These are phyloP conservation scores for Aplysina aerophoba DNA, from an alignment of 37 sponge, comb jelly and placozoan species.

Conservation along the genomic window DNA sequence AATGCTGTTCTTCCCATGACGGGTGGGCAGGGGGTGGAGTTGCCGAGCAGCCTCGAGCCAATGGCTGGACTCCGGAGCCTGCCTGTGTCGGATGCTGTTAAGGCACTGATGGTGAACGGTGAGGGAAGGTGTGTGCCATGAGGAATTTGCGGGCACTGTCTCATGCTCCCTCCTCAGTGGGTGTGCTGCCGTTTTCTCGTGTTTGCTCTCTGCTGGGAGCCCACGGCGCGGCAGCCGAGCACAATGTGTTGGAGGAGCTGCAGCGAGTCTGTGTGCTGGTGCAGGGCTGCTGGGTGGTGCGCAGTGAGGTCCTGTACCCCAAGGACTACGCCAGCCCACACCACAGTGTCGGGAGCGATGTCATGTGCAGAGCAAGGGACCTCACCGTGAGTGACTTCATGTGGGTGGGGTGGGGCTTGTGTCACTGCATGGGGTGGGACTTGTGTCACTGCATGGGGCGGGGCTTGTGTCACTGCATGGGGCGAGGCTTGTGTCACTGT, in stretches of 20 bases:
- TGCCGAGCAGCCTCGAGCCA: constrained; percentile 42
- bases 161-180: not conserved
- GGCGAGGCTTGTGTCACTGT: constrained; percentile 4
- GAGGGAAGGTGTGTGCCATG: no score
- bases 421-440: not conserved
- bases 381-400: constrained; percentile 50
- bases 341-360: not conserved
- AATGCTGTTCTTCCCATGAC: no score
- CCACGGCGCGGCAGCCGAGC: not conserved
- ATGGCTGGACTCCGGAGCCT: constrained; percentile 40
- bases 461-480: constrained; percentile 30
- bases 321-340: constrained; percentile 1
- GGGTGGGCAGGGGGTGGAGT: no score
- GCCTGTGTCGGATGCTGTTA: constrained; percentile 46
- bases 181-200: constrained; percentile 41
- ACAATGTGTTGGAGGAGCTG: constrained; percentile 41
- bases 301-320: constrained; percentile 42
- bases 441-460: not conserved
- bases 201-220: constrained; percentile 59
- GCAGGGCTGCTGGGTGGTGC: constrained; percentile 84
- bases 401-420: not conserved
- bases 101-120: not conserved
- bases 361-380: constrained; percentile 60
- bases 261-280: constrained; percentile 62
- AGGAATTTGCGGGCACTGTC: not conserved